phyloP scores from a whole-genome alignment of 2,797 vertebrate genomes.

The Micropoecilia bifurca region DNA sequence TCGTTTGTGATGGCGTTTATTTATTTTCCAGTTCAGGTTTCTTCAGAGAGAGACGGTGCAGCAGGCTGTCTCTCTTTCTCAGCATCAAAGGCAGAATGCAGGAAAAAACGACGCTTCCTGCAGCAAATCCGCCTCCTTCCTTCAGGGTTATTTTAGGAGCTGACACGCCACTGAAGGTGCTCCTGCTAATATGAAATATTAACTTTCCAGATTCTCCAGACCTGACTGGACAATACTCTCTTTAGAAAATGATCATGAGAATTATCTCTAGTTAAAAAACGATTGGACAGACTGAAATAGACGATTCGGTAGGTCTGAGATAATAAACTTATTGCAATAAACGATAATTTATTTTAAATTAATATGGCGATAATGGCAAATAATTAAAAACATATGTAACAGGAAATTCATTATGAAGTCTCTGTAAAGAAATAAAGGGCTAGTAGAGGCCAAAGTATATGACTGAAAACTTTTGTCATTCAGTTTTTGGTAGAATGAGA shows the following conservation, averaged over 20 bases:
- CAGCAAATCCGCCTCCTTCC: slow-evolving; percentile 1
- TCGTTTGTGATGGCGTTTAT: background rate
- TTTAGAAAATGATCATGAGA: background rate
- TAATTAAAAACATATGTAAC: no score
- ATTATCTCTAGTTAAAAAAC: background rate
- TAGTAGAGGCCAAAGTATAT: no score
- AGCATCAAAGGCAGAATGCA: slow-evolving; percentile 3
- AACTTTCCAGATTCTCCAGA: background rate
- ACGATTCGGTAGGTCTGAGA: no score
- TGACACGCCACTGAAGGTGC: background rate
- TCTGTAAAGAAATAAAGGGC: no score
- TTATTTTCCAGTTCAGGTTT: background rate
- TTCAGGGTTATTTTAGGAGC: slow-evolving; percentile 1
- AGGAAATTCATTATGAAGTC: no score
- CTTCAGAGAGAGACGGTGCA: background rate
- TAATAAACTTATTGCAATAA: no score
- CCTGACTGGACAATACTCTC: background rate
- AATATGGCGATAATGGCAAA: no score
- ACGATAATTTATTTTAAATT: no score
- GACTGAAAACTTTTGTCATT: no score
- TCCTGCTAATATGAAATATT: background rate
- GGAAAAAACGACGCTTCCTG: slow-evolving; percentile 4
- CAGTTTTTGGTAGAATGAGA: no score
- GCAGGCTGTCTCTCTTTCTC: background rate
- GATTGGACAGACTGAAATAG: background rate